Percentiles rank a stretch among this genome's conserved stretches.
Evolutionary conservation across 2,888 invertebrate species (phyloP).

Genomic region (Cheilosia scutellata): DNA sequence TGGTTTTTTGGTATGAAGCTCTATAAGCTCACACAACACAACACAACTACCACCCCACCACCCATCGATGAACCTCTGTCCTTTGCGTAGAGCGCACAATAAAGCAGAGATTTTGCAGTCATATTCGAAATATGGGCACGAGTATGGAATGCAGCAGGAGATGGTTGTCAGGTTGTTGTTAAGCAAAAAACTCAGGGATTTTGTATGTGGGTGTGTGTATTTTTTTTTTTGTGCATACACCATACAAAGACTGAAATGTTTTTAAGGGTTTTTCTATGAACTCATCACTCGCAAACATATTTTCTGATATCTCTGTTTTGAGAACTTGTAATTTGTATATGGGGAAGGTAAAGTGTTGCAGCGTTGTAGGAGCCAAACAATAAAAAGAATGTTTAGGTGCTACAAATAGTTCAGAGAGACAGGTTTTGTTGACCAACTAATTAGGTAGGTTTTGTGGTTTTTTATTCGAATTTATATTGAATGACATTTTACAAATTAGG

Average conservation of each 20-base stretch:
- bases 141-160: slow-evolving; percentile 13
- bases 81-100: slow-evolving; percentile 18
- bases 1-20: slow-evolving; percentile 53
- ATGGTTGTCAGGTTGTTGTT: slow-evolving; percentile 56
- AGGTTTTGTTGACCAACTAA: too few species aligned
- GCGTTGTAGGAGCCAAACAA: not conserved
- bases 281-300: slow-evolving; percentile 43
- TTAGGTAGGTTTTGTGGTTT: too few species aligned
- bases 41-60: slow-evolving; percentile 48
- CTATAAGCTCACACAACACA: slow-evolving; percentile 45
- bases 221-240: not conserved
- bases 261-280: slow-evolving; percentile 43
- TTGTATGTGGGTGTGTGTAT: slow-evolving; percentile 23
- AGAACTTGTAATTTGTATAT: not conserved
- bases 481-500: too few species aligned
- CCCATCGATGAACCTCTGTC: slow-evolving; percentile 62
- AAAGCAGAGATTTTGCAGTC: slow-evolving; percentile 69
- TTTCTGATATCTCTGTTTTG: slow-evolving; percentile 16
- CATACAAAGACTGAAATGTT: slow-evolving; percentile 28
- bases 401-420: too few species aligned
- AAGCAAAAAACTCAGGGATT: slow-evolving; percentile 49
- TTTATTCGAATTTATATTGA: too few species aligned
- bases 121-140: slow-evolving; percentile 47
- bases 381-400: too few species aligned
- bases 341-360: not conserved